Conservation (phyloP, 2,113 vertebrate genomes). For the Sceloporus undulatus region DNA sequence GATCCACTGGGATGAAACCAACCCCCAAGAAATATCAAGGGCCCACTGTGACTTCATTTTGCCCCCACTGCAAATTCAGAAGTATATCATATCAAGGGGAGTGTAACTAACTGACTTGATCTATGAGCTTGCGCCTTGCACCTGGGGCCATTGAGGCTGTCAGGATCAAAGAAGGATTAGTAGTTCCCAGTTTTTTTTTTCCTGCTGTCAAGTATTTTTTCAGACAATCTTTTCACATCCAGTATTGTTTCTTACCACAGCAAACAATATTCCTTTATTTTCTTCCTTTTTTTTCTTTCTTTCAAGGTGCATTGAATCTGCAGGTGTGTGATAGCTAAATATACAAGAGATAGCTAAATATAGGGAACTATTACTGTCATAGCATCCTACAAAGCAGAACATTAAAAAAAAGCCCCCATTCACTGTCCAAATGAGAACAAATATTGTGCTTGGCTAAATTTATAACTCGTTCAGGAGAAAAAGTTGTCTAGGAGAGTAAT, state of each 20-base stretch:
- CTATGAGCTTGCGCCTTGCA: too few species aligned
- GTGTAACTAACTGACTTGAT: too few species aligned
- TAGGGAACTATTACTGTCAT: neutral
- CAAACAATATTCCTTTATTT: neutral
- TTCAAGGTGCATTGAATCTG: neutral
- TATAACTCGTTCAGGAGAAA: neutral
- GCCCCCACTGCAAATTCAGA: too few species aligned
- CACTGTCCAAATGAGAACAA: neutral
- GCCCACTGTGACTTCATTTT: too few species aligned
- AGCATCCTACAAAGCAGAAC: neutral
- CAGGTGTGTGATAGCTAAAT: neutral
- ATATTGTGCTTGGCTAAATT: neutral
- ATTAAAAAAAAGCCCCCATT: neutral
- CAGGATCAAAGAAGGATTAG: neutral
- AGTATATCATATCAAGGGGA: too few species aligned
- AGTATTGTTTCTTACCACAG: neutral
- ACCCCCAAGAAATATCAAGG: too few species aligned
- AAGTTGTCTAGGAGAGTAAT: neutral
- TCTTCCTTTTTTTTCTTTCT: neutral
- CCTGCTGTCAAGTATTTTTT: neutral
- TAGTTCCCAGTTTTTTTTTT: neutral
- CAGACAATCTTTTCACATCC: neutral
- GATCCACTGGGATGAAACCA: too few species aligned
- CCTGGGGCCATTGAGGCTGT: too few species aligned
- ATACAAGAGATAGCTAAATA: neutral